phyloP scores from a whole-genome alignment of 2,113 vertebrate genomes.

The Gadus macrocephalus region DNA sequence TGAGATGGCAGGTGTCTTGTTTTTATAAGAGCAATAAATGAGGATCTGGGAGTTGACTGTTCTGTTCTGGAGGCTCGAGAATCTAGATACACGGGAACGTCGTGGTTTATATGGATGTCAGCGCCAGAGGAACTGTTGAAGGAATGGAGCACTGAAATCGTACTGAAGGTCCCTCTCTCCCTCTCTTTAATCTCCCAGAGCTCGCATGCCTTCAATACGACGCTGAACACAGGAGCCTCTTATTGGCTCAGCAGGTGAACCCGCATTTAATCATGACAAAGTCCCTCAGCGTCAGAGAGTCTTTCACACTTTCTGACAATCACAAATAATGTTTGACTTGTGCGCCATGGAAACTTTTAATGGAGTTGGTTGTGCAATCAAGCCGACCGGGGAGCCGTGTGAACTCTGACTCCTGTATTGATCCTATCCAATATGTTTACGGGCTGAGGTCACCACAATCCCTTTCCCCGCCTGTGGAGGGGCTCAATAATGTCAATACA shows the following conservation, averaged over 20 bases:
- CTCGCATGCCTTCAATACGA: no score
- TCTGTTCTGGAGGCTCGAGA: no score
- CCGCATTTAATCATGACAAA: slow-evolving; percentile 32
- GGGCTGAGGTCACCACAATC: slow-evolving; percentile 68
- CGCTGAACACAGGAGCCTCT: slow-evolving; percentile 16
- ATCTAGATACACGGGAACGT: no score
- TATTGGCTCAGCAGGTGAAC: neutral
- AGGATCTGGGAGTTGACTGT: no score
- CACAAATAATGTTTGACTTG: slow-evolving; percentile 69
- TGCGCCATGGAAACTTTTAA: slow-evolving; percentile 62
- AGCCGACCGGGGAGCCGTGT: slow-evolving; percentile 56
- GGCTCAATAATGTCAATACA: slow-evolving; percentile 76
- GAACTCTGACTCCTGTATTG: slow-evolving; percentile 73
- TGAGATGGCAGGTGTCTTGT: slow-evolving; percentile 45
- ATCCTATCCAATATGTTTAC: slow-evolving; percentile 59
- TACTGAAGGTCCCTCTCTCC: slow-evolving; percentile 21
- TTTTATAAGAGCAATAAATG: no score
- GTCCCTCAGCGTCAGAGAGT: slow-evolving; percentile 41
- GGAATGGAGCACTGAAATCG: no score
- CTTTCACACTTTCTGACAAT: slow-evolving; percentile 39
- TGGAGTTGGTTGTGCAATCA: slow-evolving; percentile 66
- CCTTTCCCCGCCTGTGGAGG: slow-evolving; percentile 43
- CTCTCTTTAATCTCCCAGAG: slow-evolving; percentile 42
- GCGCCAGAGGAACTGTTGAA: no score
- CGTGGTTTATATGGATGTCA: no score